phyloP scores from a whole-genome alignment of 2,888 invertebrate species.

The Callimorpha dominula region DNA sequence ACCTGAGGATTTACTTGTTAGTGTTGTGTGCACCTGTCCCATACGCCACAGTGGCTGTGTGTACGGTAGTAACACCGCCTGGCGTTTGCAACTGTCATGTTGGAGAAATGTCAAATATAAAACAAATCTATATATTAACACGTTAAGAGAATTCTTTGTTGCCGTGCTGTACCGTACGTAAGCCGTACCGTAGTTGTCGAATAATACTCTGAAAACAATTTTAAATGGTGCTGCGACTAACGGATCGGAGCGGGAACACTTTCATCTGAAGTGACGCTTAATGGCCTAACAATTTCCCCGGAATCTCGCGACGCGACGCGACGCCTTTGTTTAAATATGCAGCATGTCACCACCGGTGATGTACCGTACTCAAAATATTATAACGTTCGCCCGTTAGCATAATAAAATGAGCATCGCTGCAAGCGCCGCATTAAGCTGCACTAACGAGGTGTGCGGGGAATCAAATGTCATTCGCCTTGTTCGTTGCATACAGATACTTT shows the following conservation, averaged over 20 bases:
- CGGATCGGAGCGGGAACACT: constrained; percentile 34
- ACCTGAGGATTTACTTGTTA: no score
- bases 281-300: constrained; percentile 51
- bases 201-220: constrained; percentile 43
- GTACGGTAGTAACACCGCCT: no score
- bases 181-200: neutral
- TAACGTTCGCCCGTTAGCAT: constrained; percentile 80
- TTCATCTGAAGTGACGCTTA: constrained; percentile 52
- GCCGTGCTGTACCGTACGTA: no score
- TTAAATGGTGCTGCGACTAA: constrained; percentile 33
- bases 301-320: constrained; percentile 51
- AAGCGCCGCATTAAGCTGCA: constrained; percentile 75
- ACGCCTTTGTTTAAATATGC: constrained; percentile 74
- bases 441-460: constrained; percentile 72
- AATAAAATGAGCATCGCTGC: constrained; percentile 79
- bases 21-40: no score
- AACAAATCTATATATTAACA: no score
- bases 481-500: constrained; percentile 33
- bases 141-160: no score
- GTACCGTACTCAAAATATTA: constrained; percentile 81
- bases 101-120: no score
- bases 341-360: constrained; percentile 78
- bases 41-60: no score
- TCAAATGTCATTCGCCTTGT: constrained; percentile 60
- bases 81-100: no score